phyloP scores from a whole-genome alignment of 2,888 invertebrate genomes.

The Aphidius colemani region DNA sequence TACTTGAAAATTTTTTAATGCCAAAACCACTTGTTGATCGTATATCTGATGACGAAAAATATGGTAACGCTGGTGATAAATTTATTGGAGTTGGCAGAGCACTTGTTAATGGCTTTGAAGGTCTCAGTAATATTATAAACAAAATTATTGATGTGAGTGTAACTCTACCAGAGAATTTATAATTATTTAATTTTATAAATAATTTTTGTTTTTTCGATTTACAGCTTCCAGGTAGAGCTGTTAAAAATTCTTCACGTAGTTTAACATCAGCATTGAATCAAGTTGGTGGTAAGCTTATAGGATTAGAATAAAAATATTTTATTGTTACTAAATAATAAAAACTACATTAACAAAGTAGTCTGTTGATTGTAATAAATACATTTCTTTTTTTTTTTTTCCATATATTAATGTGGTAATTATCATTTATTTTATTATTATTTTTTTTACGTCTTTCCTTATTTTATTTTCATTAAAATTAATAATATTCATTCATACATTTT shows the following conservation, averaged over 20 bases:
- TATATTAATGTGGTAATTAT: constrained; percentile 7
- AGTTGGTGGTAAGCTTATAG: constrained; percentile 64
- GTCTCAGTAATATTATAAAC: constrained; percentile 70
- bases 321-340: not conserved
- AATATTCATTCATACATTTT: too few relatives aligned
- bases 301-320: constrained; percentile 58
- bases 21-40: constrained; percentile 76
- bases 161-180: not conserved
- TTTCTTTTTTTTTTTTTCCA: constrained; percentile 11
- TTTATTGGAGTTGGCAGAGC: constrained; percentile 68
- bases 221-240: constrained; percentile 64
- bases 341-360: not conserved
- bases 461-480: too few relatives aligned
- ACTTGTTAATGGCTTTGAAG: constrained; percentile 72
- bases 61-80: constrained; percentile 76
- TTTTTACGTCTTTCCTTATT: not conserved
- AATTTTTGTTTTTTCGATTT: constrained; percentile 2
- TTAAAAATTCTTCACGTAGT: constrained; percentile 62
- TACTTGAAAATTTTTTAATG: constrained; percentile 52
- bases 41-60: constrained; percentile 78
- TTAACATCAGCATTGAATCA: constrained; percentile 66
- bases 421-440: not conserved
- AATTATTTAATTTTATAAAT: not conserved
- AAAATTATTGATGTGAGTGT: constrained; percentile 66
- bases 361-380: constrained; percentile 12